Conservation (phyloP, 2,797 vertebrate species). For the Crypturellus tataupa region DNA sequence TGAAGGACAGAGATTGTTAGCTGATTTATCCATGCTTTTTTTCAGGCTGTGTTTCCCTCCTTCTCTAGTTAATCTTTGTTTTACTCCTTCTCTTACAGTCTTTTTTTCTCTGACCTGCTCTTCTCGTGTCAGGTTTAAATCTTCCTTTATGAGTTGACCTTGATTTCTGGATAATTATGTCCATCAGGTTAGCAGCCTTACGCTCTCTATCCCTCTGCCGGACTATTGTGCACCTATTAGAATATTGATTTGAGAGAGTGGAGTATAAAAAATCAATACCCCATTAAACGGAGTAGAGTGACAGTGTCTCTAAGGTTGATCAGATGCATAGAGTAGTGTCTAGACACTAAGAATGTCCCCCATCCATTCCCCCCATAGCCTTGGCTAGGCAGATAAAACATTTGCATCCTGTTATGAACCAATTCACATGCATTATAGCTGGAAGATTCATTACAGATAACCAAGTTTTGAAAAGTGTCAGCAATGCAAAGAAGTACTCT, state of each 20-base stretch:
- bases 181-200: neutral
- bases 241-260: constrained; percentile 4
- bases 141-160: constrained; percentile 14
- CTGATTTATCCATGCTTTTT: neutral
- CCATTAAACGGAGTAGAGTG: neutral
- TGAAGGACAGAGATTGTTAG: neutral
- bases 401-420: fast-evolving
- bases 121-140: neutral
- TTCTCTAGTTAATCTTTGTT: neutral
- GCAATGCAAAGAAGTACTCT: neutral
- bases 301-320: neutral
- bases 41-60: neutral
- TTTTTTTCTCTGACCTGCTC: neutral
- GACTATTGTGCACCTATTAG: neutral
- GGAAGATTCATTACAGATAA: neutral
- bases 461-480: neutral
- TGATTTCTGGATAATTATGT: neutral
- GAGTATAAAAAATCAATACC: constrained; percentile 33
- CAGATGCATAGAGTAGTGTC: neutral
- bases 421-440: fast-evolving
- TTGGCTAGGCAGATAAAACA: neutral
- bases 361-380: neutral
- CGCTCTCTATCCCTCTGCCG: neutral
- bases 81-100: neutral
- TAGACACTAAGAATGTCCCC: too few relatives aligned